Percentiles rank a stretch among this genome's conserved stretches.
Conservation (phyloP, 2,113 vertebrate genomes). For the Cyprinus carpio region DNA sequence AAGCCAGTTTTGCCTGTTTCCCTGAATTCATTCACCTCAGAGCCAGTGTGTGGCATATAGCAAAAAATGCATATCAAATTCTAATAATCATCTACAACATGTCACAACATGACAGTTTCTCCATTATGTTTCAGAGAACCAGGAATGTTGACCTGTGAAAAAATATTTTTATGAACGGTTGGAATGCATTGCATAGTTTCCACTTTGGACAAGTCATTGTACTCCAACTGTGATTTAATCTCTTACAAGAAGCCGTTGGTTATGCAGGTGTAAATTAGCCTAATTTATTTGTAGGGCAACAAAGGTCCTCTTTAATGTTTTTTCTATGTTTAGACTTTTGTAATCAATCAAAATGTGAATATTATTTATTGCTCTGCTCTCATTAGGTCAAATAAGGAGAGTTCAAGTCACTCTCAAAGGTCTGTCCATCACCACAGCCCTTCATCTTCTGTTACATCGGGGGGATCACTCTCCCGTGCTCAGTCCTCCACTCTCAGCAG, state of each 20-base stretch:
- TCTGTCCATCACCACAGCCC: slow-evolving; percentile 91
- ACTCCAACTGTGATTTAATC: neutral
- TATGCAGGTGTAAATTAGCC: neutral
- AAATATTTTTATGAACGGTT: slow-evolving; percentile 33
- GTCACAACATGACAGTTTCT: slow-evolving; percentile 60
- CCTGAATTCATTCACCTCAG: slow-evolving; percentile 44
- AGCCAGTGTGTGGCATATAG: slow-evolving; percentile 56
- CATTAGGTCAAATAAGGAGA: slow-evolving; percentile 87
- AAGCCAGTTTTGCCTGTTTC: slow-evolving; percentile 69
- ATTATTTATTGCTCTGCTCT: slow-evolving; percentile 14
- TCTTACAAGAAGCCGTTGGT: neutral
- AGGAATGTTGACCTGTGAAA: slow-evolving; percentile 57
- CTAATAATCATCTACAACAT: slow-evolving; percentile 59
- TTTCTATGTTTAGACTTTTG: neutral
- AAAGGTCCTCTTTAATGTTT: neutral
- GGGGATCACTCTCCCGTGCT: slow-evolving; percentile 88
- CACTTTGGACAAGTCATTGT: slow-evolving; percentile 5
- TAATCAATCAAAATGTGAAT: neutral
- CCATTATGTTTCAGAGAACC: slow-evolving; percentile 51
- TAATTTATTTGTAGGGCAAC: neutral
- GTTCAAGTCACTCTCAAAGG: slow-evolving; percentile 79
- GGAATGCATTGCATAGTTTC: slow-evolving; percentile 27
- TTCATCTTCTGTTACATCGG: slow-evolving; percentile 90
- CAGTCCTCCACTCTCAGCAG: slow-evolving; percentile 87
- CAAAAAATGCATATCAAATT: slow-evolving; percentile 58